Evolutionary conservation across 2,113 vertebrate genomes (phyloP).

Genomic region (Rhabdornis inornatus): DNA sequence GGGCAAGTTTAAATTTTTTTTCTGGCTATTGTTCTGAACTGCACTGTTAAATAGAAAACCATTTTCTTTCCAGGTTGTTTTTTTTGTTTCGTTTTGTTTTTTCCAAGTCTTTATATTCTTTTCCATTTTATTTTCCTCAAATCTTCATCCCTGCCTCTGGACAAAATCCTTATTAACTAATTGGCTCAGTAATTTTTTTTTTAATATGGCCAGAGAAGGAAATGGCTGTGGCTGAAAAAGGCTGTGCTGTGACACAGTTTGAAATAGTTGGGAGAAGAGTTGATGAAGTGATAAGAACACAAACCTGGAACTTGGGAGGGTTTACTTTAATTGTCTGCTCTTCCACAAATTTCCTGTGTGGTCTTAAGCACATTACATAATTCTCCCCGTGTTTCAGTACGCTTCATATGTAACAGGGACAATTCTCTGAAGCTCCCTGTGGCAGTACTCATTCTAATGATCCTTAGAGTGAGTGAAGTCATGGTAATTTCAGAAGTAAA

Average conservation of each 20-base stretch:
- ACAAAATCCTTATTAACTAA: neutral
- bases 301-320: neutral
- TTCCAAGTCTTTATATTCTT: neutral
- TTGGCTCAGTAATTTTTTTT: neutral
- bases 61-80: neutral
- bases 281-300: neutral
- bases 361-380: neutral
- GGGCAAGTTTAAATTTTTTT: neutral
- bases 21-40: neutral
- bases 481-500: neutral
- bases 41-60: neutral
- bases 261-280: neutral
- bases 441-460: neutral
- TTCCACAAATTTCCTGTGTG: neutral
- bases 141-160: neutral
- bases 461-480: neutral
- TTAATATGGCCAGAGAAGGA: neutral
- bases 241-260: neutral
- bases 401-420: fast-evolving
- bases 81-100: neutral
- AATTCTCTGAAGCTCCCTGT: neutral
- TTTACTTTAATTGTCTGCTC: neutral
- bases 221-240: neutral
- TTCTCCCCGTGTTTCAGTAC: neutral
- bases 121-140: neutral